Evolutionary conservation across 2,888 invertebrate genomes (phyloP).

Genomic region (Polylopha cassiicola): DNA sequence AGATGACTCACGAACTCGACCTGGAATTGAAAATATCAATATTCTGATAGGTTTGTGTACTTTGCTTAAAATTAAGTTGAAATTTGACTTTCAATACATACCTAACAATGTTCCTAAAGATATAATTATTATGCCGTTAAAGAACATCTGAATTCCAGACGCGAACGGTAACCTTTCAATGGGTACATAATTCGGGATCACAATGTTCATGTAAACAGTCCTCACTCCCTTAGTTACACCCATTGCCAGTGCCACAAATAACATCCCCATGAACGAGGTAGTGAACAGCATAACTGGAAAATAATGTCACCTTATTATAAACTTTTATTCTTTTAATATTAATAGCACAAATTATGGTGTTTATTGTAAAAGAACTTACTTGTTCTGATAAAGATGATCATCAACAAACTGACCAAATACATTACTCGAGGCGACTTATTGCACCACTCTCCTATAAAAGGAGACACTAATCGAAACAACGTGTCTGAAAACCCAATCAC

Average conservation of each 20-base stretch:
- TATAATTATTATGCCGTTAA: constrained; percentile 80
- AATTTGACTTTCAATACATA: constrained; percentile 37
- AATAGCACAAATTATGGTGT: not conserved
- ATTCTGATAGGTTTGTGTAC: too few species aligned
- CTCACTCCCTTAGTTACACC: constrained; percentile 83
- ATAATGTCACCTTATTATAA: constrained; percentile 3
- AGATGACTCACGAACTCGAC: constrained; percentile 77
- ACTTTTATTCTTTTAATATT: not conserved
- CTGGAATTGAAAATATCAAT: constrained; percentile 57
- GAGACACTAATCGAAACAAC: constrained; percentile 78
- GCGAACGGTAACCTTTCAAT: constrained; percentile 81
- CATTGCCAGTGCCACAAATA: constrained; percentile 74
- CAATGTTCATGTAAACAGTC: constrained; percentile 82
- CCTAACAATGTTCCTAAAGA: constrained; percentile 80
- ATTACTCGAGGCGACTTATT: constrained; percentile 79
- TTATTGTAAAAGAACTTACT: constrained; percentile 67
- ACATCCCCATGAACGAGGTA: constrained; percentile 57
- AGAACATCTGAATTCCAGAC: constrained; percentile 82
- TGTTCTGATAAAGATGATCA: constrained; percentile 78
- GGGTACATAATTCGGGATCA: constrained; percentile 82
- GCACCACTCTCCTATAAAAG: constrained; percentile 81
- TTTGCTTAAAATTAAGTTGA: not conserved
- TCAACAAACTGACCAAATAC: constrained; percentile 78
- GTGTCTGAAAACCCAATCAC: constrained; percentile 78
- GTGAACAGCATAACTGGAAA: constrained; percentile 70